Base-by-base conservation (phyloP, 1,140 invertebrate species). In the Bicyclus anynana region DNA sequence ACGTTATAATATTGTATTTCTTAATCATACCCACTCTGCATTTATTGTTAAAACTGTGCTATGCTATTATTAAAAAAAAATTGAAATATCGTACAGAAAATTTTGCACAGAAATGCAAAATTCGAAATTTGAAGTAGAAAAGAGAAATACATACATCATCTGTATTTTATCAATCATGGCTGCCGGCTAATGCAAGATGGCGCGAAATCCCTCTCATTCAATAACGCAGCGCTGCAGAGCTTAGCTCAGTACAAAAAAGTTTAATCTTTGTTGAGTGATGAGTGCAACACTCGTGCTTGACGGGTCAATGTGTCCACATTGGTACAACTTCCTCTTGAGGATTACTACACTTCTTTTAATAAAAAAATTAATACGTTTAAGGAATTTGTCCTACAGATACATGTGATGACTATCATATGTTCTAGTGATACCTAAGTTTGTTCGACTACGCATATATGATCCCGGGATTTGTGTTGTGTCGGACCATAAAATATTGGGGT, bases 231-330 rank as follows among this genome's bases (percentile, higher is more conserved):
- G 16, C 59, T 59, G 66, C 60, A 59, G 52, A 67, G 61, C 67
- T 67, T 63, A 68, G 64, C 55, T 62, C n/a, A n/a, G 56, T 50
- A 61, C 55, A 44, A 62, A 67, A 67, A 77, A 67, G 64, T 79
- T 72, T 74, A 78, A 77, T 77, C 68, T 72, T 27, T 51, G 51
- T 63, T 81, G 75, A 80, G 62, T 72, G 74, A 78, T 77, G 68
- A 77, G 54, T 37, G 67, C 64, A 67, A 51, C 63, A 65, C 53
- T 56, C 37, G 33, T 38, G 23, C 35, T 55, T 67, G 67, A 73
- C 73, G 56, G 49, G 40, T 48, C 27, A 53, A 44, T 59, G 44
- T 48, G 42, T 53, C 56, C 42, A 59, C 40, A 59, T 23, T 47
- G 37, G 47, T 59, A 58, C 23, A 40, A 27, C 13, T 6, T 7